These are phyloP conservation scores for Caenorhabditis brenneri DNA, from an alignment of 1,140 invertebrate genomes.

Conservation along the genomic window DNA sequence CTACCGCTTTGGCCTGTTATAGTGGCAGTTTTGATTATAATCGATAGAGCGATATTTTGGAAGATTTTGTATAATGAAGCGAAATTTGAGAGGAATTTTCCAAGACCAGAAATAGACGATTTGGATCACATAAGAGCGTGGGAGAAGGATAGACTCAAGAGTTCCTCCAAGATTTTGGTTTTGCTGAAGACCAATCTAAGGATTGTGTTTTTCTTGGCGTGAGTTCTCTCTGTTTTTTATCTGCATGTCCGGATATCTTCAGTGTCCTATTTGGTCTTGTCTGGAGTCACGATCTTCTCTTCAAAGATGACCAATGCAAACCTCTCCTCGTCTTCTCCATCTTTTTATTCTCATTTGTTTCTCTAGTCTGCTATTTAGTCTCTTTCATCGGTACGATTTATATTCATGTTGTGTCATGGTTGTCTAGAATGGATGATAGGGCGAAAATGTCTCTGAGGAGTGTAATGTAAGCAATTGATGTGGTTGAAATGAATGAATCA, in stretches of 20 bases:
- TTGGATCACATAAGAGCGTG: background rate
- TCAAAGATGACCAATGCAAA: background rate
- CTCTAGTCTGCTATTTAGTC: background rate
- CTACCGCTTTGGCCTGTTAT: background rate
- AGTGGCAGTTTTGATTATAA: background rate
- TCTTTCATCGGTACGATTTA: background rate
- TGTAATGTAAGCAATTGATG: background rate
- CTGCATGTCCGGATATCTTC: background rate
- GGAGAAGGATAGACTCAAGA: background rate
- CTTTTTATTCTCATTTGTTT: background rate
- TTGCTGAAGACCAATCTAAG: background rate
- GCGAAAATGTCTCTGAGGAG: background rate
- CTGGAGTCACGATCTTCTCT: background rate
- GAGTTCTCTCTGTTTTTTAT: background rate
- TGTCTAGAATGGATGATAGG: background rate
- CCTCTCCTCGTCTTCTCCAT: background rate
- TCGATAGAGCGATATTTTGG: background rate
- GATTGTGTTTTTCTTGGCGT: background rate
- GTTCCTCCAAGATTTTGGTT: background rate
- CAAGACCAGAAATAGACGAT: background rate
- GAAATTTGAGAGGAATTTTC: background rate
- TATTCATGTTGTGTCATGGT: background rate
- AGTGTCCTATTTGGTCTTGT: background rate
- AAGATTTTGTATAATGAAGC: background rate
- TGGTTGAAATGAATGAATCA: background rate